Conservation (phyloP, 2,113 vertebrate genomes). For the Gadus chalcogrammus region DNA sequence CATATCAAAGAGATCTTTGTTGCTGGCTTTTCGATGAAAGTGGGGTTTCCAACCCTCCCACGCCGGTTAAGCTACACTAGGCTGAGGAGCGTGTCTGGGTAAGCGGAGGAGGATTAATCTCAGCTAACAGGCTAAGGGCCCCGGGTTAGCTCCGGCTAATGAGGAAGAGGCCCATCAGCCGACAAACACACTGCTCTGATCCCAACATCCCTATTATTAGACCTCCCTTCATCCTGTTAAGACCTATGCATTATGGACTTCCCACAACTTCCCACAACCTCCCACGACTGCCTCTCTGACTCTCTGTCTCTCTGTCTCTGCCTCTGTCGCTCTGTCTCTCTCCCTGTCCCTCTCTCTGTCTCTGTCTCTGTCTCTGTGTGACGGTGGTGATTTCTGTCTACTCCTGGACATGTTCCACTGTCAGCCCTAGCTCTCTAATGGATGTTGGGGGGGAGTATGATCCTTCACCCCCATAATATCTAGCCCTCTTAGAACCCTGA, state of each 20-base stretch:
- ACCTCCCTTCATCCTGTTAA: constrained; percentile 53
- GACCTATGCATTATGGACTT: constrained; percentile 56
- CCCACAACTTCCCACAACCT: constrained; percentile 22
- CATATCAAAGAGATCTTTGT: too few relatives aligned
- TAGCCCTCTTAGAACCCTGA: constrained; percentile 46
- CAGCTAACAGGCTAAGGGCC: too few relatives aligned
- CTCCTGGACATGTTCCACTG: constrained; percentile 27
- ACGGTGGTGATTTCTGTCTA: constrained; percentile 51
- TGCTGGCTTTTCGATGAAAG: too few relatives aligned
- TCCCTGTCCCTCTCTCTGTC: too few relatives aligned
- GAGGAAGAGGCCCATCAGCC: neutral
- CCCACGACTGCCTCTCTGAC: neutral
- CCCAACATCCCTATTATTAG: constrained; percentile 43
- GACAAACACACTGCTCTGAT: constrained; percentile 5
- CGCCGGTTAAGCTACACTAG: too few relatives aligned
- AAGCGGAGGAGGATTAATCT: too few relatives aligned
- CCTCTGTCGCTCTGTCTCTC: too few relatives aligned
- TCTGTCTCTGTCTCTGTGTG: constrained; percentile 13
- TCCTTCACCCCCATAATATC: constrained; percentile 47
- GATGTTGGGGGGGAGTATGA: constrained; percentile 40
- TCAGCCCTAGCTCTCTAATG: constrained; percentile 54
- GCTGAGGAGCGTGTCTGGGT: too few relatives aligned
- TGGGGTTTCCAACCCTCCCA: too few relatives aligned
- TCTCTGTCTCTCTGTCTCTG: neutral
- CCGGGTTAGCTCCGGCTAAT: too few relatives aligned